Conservation (phyloP, 2,113 vertebrate genomes). For the Rhynchopsitta pachyrhyncha region DNA sequence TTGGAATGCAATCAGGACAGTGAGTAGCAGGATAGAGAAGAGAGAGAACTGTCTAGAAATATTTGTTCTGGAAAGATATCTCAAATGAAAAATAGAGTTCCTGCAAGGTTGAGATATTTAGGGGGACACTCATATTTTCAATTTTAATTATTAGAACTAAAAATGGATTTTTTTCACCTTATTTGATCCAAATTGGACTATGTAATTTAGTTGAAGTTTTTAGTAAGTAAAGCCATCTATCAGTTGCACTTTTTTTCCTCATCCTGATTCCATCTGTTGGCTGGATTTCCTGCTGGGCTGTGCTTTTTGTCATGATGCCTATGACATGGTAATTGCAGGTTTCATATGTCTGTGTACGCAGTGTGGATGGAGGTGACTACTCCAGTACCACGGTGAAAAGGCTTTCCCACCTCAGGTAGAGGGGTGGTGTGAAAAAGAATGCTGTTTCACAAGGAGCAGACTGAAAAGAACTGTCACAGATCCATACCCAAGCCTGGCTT, state of each 20-base stretch:
- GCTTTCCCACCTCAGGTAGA: background rate
- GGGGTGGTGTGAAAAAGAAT: background rate
- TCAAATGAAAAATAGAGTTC: background rate
- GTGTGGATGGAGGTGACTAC: rapidly evolving
- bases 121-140: background rate
- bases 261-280: background rate
- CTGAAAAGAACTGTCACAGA: background rate
- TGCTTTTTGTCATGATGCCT: background rate
- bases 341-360: background rate
- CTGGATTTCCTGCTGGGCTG: background rate
- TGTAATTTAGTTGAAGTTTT: background rate
- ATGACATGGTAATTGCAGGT: background rate
- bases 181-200: background rate
- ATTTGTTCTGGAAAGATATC: background rate
- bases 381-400: background rate
- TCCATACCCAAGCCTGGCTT: background rate
- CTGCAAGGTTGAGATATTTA: background rate
- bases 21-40: background rate
- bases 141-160: background rate
- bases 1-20: background rate
- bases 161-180: background rate
- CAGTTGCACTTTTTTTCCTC: background rate
- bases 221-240: background rate
- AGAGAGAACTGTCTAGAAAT: background rate
- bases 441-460: background rate